phyloP scores from a whole-genome alignment of 2,888 invertebrate genomes.

The Carcina quercana region DNA sequence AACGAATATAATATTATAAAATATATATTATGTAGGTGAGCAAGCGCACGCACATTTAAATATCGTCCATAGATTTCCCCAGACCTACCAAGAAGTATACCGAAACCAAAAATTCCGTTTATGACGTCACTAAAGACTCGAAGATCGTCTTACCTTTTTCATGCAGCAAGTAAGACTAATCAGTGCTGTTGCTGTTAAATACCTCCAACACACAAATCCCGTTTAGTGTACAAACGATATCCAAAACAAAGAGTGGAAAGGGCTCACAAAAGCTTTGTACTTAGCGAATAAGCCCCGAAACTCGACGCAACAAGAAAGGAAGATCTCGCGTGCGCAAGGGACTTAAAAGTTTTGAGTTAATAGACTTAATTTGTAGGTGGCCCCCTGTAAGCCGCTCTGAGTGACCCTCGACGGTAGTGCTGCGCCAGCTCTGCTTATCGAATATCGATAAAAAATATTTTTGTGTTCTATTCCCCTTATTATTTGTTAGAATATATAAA shows the following conservation, averaged over 20 bases:
- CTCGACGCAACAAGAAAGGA: slow-evolving; percentile 64
- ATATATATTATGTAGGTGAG: too few species aligned
- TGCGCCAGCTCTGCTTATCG: slow-evolving; percentile 14
- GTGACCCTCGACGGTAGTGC: slow-evolving; percentile 50
- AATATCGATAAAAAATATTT: not conserved
- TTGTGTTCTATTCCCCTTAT: too few species aligned
- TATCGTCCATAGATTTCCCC: too few species aligned
- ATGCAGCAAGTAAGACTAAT: too few species aligned
- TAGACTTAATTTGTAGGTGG: slow-evolving; percentile 72
- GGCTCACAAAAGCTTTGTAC: slow-evolving; percentile 38
- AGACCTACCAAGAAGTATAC: too few species aligned
- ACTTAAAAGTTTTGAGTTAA: slow-evolving; percentile 72
- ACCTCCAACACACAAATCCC: slow-evolving; percentile 43
- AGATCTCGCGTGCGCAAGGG: slow-evolving; percentile 62
- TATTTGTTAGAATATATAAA: too few species aligned
- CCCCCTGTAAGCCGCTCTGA: slow-evolving; percentile 56
- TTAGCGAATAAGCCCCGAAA: slow-evolving; percentile 67
- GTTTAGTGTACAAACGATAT: slow-evolving; percentile 37
- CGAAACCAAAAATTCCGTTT: too few species aligned
- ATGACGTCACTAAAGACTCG: too few species aligned
- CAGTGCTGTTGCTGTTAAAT: too few species aligned
- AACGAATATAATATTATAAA: too few species aligned
- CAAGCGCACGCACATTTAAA: too few species aligned
- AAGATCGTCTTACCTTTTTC: too few species aligned
- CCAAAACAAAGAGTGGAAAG: slow-evolving; percentile 59